Conservation (phyloP, 2,888 invertebrate genomes). For the Melanargia galathea region DNA sequence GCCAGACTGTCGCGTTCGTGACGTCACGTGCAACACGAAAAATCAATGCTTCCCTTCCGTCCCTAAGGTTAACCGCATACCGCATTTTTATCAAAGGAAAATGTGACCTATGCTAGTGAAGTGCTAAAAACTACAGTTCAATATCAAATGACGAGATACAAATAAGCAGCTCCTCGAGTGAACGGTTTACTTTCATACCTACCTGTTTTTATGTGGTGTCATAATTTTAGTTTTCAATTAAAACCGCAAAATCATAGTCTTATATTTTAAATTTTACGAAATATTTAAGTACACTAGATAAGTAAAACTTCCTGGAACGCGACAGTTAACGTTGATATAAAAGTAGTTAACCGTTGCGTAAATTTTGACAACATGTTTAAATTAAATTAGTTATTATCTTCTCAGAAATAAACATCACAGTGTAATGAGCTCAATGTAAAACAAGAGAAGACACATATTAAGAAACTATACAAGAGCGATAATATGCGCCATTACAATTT, state of each 20-base stretch:
- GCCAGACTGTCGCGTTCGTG: conserved; percentile 63
- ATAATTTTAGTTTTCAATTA: conserved; percentile 52
- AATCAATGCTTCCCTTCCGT: conserved; percentile 75
- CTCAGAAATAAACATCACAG: conserved; percentile 17
- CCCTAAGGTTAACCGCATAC: conserved; percentile 77
- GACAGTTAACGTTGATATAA: neutral
- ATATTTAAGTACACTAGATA: neutral
- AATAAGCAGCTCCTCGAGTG: conserved; percentile 58
- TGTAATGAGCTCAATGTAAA: conserved; percentile 7
- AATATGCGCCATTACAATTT: conserved; percentile 16
- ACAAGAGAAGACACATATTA: neutral
- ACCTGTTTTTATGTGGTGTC: conserved; percentile 66
- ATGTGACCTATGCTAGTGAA: conserved; percentile 76
- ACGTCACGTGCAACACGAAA: conserved; percentile 77
- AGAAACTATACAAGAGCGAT: neutral
- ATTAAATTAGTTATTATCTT: conserved; percentile 34
- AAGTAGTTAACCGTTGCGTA: conserved; percentile 17
- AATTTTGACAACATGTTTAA: conserved; percentile 26
- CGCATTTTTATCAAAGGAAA: conserved; percentile 76
- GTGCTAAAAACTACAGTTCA: conserved; percentile 56
- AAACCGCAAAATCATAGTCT: conserved; percentile 41
- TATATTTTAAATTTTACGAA: conserved; percentile 16
- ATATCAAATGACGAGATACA: conserved; percentile 49
- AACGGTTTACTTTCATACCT: conserved; percentile 69
- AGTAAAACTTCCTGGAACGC: neutral